Evolutionary conservation across 2,113 vertebrate genomes (phyloP).

Genomic region (Monopterus albus): DNA sequence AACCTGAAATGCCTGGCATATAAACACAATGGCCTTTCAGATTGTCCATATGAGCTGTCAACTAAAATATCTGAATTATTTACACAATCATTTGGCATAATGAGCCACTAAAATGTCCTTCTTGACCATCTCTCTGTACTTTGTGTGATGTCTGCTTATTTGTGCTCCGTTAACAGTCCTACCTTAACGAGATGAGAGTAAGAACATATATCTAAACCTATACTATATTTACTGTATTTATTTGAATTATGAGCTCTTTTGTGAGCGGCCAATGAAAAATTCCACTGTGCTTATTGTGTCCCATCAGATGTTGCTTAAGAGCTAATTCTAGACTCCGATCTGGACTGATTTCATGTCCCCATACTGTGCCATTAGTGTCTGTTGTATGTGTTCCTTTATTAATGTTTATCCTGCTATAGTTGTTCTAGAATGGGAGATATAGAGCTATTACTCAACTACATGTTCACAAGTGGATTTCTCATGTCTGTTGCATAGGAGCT

Average conservation of each 20-base stretch:
- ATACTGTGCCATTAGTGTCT: background rate
- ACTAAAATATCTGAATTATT: constrained; percentile 53
- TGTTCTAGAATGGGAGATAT: background rate
- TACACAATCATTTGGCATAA: constrained; percentile 51
- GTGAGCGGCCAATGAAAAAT: constrained; percentile 2
- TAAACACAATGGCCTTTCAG: constrained; percentile 39
- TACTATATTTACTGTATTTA: background rate
- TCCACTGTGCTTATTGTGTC: constrained; percentile 23
- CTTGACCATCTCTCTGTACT: constrained; percentile 11
- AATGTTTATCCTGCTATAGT: background rate
- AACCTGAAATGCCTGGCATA: constrained; percentile 17
- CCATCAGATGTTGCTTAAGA: constrained; percentile 7
- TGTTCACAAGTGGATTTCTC: background rate
- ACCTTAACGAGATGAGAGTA: background rate
- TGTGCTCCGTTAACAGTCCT: background rate
- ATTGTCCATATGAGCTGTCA: constrained; percentile 24
- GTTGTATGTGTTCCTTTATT: constrained; percentile 3
- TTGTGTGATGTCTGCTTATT: constrained; percentile 4
- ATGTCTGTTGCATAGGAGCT: background rate
- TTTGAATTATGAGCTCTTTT: constrained; percentile 4
- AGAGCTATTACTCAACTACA: background rate
- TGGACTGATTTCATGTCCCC: constrained; percentile 17
- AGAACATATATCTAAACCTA: background rate
- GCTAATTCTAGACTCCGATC: constrained; percentile 9
- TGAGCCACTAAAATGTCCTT: constrained; percentile 22